Percentiles rank a stretch among this genome's conserved stretches.
phyloP scores from a whole-genome alignment of 2,113 vertebrate genomes.

The Cyanoliseus patagonus region DNA sequence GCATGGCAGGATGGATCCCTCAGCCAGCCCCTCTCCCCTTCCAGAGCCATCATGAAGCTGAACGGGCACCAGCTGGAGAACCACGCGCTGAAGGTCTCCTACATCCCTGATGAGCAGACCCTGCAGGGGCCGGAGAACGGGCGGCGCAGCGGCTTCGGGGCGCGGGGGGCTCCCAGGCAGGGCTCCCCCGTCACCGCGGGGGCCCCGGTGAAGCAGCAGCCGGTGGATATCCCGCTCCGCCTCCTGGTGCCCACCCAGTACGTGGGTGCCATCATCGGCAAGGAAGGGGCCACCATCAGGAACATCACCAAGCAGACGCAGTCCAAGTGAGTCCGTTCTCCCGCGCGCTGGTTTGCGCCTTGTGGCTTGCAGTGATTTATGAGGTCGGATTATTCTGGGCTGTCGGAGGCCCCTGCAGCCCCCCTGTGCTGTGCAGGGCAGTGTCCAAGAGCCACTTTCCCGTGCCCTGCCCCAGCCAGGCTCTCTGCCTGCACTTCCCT shows the following conservation, averaged over 20 bases:
- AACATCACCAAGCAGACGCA: constrained; percentile 97
- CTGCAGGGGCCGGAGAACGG: constrained; percentile 84
- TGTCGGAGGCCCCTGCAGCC: accelerated
- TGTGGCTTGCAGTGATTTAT: accelerated
- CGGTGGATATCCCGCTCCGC: constrained; percentile 89
- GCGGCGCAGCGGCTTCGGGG: constrained; percentile 82
- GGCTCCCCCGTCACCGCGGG: constrained; percentile 82
- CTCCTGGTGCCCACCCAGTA: constrained; percentile 95
- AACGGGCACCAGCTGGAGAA: constrained; percentile 94
- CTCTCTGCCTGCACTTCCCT: not conserved
- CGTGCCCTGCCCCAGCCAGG: not conserved
- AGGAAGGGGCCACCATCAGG: constrained; percentile 93
- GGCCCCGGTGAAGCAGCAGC: constrained; percentile 84
- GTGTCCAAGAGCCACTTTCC: not conserved
- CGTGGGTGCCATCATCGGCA: constrained; percentile 94
- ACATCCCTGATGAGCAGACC: constrained; percentile 89
- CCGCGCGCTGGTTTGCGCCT: accelerated
- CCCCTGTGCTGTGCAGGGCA: accelerated
- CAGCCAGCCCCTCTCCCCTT: not conserved
- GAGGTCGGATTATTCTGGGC: not conserved
- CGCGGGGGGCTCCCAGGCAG: constrained; percentile 77
- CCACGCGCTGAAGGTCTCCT: constrained; percentile 88
- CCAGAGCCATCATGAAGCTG: constrained; percentile 93
- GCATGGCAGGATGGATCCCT: too few relatives aligned
- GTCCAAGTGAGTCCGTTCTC: constrained; percentile 85